Conservation (phyloP, 2,113 vertebrate species). For the Pachyramphus minor region DNA sequence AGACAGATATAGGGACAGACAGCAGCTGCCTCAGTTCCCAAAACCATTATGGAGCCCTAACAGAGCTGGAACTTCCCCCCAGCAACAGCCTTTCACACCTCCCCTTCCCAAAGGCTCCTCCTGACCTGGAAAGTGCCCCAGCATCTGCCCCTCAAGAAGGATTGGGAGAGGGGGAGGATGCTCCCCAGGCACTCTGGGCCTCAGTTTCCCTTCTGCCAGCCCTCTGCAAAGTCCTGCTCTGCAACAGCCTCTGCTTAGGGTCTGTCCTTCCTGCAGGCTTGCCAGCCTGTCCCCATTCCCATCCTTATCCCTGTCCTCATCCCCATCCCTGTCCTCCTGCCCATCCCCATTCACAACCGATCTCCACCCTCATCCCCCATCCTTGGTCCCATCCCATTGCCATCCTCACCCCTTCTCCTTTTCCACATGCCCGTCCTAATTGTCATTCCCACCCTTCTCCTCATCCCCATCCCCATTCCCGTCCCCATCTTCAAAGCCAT, state of each 20-base stretch:
- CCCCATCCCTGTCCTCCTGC: not conserved
- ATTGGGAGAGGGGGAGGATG: too few species aligned
- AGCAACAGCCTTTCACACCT: not conserved
- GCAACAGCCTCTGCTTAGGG: not conserved
- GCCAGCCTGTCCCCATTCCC: not conserved
- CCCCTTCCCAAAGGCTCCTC: not conserved
- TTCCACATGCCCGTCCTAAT: not conserved
- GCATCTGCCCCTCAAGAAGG: not conserved
- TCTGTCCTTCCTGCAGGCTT: not conserved
- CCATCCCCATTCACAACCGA: not conserved
- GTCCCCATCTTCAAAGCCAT: not conserved
- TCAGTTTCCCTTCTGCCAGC: not conserved
- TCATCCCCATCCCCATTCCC: not conserved
- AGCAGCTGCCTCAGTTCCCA: not conserved
- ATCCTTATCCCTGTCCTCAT: not conserved
- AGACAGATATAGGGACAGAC: fast-evolving
- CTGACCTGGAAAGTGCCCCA: fast-evolving
- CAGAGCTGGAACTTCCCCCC: not conserved
- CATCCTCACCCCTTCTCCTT: not conserved
- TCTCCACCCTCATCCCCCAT: not conserved
- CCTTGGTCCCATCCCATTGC: not conserved
- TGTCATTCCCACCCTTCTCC: not conserved
- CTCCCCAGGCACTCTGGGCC: fast-evolving
- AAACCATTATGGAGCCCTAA: not conserved
- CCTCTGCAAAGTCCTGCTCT: not conserved